Evolutionary conservation across 2,113 vertebrate genomes (phyloP).

Genomic region (Toxotes jaculatrix): DNA sequence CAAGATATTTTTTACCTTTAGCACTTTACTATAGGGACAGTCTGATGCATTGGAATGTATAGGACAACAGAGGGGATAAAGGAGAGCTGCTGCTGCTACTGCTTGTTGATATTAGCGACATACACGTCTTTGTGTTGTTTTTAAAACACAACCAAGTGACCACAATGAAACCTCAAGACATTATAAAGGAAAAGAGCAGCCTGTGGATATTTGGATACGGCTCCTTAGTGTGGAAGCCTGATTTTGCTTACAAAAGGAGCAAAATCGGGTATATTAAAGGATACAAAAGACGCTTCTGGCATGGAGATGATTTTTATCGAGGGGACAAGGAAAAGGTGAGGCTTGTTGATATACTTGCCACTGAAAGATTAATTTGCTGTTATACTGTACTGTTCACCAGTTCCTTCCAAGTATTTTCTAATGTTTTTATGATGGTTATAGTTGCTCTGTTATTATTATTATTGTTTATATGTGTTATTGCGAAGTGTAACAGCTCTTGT

Average conservation of each 20-base stretch:
- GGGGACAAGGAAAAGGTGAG: conserved; percentile 90
- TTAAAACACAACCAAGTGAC: too few species aligned
- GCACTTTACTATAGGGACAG: neutral
- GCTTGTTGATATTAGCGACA: too few species aligned
- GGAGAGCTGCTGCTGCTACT: neutral
- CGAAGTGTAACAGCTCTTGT: neutral
- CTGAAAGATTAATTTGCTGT: rapidly evolving
- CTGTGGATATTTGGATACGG: conserved; percentile 97
- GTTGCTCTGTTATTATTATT: neutral
- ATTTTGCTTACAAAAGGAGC: conserved; percentile 89
- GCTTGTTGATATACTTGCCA: neutral
- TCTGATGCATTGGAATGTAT: neutral
- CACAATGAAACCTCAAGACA: conserved; percentile 77
- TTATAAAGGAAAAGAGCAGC: conserved; percentile 64
- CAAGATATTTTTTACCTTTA: neutral
- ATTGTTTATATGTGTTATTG: neutral
- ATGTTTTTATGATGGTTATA: neutral
- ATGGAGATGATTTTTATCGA: conserved; percentile 93
- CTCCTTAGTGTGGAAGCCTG: conserved; percentile 94
- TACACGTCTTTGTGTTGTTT: neutral
- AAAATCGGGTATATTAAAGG: conserved; percentile 91
- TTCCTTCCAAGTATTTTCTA: neutral
- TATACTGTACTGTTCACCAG: too few species aligned
- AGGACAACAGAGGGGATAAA: neutral
- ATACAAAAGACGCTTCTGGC: conserved; percentile 96